Percentiles rank a stretch among this genome's conserved stretches.
phyloP scores from a whole-genome alignment of 2,888 invertebrate species.

The Polyommatus iphigenia region DNA sequence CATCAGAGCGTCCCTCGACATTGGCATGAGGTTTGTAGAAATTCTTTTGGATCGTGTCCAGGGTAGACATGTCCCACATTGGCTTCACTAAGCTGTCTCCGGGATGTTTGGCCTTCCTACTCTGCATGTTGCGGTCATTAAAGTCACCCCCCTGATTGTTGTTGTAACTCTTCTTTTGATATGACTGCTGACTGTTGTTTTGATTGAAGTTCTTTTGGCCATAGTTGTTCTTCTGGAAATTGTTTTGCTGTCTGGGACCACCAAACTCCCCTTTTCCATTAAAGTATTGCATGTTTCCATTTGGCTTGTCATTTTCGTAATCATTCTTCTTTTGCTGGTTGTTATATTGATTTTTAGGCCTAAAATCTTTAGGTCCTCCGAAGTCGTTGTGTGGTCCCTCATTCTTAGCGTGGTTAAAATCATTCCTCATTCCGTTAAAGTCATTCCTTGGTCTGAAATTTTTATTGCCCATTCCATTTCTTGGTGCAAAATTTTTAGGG shows the following conservation, averaged over 20 bases:
- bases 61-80: conserved; percentile 87
- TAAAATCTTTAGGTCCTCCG: conserved; percentile 73
- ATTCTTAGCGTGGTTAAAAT: conserved; percentile 63
- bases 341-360: conserved; percentile 69
- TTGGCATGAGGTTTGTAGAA: conserved; percentile 92
- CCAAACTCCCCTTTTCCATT: conserved; percentile 73
- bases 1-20: conserved; percentile 83
- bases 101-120: conserved; percentile 85
- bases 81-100: conserved; percentile 88
- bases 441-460: conserved; percentile 75
- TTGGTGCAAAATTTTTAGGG: conserved; percentile 73
- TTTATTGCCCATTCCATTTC: conserved; percentile 67
- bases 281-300: conserved; percentile 71
- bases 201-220: conserved; percentile 66
- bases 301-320: conserved; percentile 63
- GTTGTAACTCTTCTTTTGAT: conserved; percentile 65
- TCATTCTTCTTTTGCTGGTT: conserved; percentile 67
- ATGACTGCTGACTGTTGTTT: conserved; percentile 62
- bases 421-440: conserved; percentile 72
- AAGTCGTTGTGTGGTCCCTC: conserved; percentile 69
- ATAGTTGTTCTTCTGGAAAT: conserved; percentile 65
- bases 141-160: conserved; percentile 63
- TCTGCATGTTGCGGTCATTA: conserved; percentile 79
- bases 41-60: conserved; percentile 94
- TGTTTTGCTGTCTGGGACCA: conserved; percentile 65